These are phyloP conservation scores for Lasioglossum pauxillum DNA, from an alignment of 2,888 invertebrate species.

Conservation along the genomic window DNA sequence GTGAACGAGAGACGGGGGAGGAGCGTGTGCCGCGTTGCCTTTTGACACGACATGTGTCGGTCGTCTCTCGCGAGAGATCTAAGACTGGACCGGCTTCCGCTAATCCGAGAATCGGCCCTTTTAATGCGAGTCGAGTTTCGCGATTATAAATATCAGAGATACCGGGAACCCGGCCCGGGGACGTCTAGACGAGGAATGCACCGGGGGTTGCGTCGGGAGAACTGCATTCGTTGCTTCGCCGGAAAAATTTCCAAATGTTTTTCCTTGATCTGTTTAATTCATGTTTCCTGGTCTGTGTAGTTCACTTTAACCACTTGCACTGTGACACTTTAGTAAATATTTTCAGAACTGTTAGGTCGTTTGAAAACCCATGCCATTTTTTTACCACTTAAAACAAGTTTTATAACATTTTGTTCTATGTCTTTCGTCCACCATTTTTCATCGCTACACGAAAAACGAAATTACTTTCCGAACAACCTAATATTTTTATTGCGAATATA, in stretches of 20 bases:
- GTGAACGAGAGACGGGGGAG: slow-evolving; percentile 26
- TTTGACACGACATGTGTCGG: slow-evolving; percentile 84
- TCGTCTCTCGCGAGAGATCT: slow-evolving; percentile 83
- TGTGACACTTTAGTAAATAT: too few relatives aligned
- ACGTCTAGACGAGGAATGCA: slow-evolving; percentile 79
- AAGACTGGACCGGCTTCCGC: slow-evolving; percentile 83
- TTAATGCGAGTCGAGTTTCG: slow-evolving; percentile 83
- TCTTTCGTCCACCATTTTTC: too few relatives aligned
- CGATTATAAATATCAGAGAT: slow-evolving; percentile 85
- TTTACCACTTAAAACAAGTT: too few relatives aligned
- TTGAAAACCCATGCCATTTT: too few relatives aligned
- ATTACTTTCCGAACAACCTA: too few relatives aligned
- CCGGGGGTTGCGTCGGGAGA: slow-evolving; percentile 42
- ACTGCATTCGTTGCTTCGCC: slow-evolving; percentile 22
- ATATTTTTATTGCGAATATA: too few relatives aligned
- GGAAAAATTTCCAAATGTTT: slow-evolving; percentile 28
- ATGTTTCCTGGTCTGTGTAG: too few relatives aligned
- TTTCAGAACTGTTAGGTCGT: too few relatives aligned
- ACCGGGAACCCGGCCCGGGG: slow-evolving; percentile 80
- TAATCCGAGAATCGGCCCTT: slow-evolving; percentile 85
- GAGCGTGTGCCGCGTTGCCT: slow-evolving; percentile 58
- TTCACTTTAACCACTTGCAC: too few relatives aligned
- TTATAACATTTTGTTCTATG: too few relatives aligned
- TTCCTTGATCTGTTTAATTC: neutral
- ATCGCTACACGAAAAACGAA: too few relatives aligned